Evolutionary conservation across 2,797 vertebrate species (phyloP).

Genomic region (Poecile montanus): DNA sequence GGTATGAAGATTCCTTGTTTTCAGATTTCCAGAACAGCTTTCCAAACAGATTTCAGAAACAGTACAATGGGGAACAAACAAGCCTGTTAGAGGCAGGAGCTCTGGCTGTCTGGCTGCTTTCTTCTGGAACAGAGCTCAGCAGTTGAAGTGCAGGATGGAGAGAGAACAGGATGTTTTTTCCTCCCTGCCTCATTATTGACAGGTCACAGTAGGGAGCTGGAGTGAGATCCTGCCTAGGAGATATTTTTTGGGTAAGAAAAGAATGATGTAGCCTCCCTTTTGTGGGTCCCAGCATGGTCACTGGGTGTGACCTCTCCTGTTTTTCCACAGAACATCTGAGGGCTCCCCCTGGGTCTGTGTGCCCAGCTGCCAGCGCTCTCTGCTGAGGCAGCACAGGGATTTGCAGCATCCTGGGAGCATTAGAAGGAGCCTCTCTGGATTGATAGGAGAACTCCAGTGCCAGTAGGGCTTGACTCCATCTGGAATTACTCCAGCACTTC

Average conservation of each 20-base stretch:
- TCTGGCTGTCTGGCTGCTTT: not conserved
- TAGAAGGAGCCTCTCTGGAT: not conserved
- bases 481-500: not conserved
- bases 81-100: not conserved
- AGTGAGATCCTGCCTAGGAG: not conserved
- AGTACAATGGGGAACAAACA: not conserved
- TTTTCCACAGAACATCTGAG: not conserved
- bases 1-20: conserved; percentile 76
- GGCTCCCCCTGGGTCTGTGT: not conserved
- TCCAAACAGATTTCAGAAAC: not conserved
- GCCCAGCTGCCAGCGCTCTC: not conserved
- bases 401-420: not conserved
- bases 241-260: not conserved
- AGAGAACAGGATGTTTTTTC: not conserved
- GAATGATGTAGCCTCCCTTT: not conserved
- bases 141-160: not conserved
- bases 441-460: not conserved
- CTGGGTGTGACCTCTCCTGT: not conserved
- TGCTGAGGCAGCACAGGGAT: not conserved
- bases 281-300: accelerated
- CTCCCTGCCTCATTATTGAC: not conserved
- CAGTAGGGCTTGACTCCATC: not conserved
- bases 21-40: not conserved
- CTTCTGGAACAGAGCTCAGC: not conserved
- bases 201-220: not conserved